phyloP scores from a whole-genome alignment of 2,113 vertebrate species.

The Psophia crepitans region DNA sequence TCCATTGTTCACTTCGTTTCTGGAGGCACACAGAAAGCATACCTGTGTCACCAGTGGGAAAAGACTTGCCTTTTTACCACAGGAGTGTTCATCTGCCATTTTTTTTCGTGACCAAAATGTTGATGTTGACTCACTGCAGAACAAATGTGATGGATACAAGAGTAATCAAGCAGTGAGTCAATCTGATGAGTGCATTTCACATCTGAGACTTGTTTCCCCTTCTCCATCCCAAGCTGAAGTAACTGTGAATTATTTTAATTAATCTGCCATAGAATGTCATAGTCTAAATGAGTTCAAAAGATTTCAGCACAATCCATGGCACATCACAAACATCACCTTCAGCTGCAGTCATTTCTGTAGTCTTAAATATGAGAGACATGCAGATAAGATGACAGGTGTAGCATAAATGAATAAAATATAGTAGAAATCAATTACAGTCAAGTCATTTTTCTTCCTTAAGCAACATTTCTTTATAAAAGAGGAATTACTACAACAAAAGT shows the following conservation, averaged over 20 bases:
- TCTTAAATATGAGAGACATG: conserved; percentile 59
- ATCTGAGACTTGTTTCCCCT: conserved; percentile 20
- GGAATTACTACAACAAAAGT: conserved; percentile 65
- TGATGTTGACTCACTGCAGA: not conserved
- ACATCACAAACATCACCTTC: conserved; percentile 59
- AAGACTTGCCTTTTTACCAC: not conserved
- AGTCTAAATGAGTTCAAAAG: conserved; percentile 69
- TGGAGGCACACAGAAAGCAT: not conserved
- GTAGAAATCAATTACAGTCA: conserved; percentile 70
- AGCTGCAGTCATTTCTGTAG: conserved; percentile 29
- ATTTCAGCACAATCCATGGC: conserved; percentile 61
- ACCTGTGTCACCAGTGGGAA: not conserved
- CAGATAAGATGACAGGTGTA: conserved; percentile 68
- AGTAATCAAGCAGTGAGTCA: conserved; percentile 41
- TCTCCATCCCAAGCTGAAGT: conserved; percentile 24
- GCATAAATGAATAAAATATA: conserved; percentile 64
- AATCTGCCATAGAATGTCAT: conserved; percentile 68
- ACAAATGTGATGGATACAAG: not conserved
- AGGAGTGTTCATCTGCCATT: not conserved
- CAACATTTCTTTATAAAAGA: conserved; percentile 58
- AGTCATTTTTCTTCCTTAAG: conserved; percentile 67
- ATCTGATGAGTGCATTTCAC: conserved; percentile 33
- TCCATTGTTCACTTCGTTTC: not conserved
- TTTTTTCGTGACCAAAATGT: conserved; percentile 3
- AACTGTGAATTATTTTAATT: conserved; percentile 75